phyloP scores from a whole-genome alignment of 2,797 vertebrate genomes.

The Sarcophilus harrisii region DNA sequence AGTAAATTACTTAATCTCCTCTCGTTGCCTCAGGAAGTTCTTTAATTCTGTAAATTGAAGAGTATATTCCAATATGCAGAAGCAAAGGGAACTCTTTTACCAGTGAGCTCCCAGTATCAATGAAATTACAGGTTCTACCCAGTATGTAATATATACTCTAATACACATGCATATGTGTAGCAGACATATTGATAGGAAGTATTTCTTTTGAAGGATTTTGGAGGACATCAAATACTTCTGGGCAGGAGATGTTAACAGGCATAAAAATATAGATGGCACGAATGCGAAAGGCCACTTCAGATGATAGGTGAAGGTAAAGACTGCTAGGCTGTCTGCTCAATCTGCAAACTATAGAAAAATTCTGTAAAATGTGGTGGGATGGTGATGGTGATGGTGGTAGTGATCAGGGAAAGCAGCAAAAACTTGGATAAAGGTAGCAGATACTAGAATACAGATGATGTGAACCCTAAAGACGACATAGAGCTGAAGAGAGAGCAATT shows the following conservation, averaged over 20 bases:
- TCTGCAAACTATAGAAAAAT: background rate
- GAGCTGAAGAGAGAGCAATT: background rate
- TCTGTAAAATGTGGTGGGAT: background rate
- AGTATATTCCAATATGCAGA: background rate
- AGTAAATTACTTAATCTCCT: background rate
- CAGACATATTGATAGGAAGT: background rate
- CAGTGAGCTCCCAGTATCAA: background rate
- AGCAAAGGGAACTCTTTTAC: background rate
- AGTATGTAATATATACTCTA: background rate
- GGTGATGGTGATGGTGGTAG: background rate
- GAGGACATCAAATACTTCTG: background rate
- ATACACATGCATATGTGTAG: background rate
- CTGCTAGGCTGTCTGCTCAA: background rate
- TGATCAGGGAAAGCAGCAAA: background rate
- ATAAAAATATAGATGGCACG: background rate
- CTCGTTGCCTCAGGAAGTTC: background rate
- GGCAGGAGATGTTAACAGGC: background rate
- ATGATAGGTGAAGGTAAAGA: background rate
- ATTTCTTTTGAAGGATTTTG: background rate
- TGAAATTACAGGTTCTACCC: background rate
- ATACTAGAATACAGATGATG: background rate
- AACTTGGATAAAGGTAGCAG: background rate
- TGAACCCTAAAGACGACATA: background rate
- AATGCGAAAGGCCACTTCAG: background rate
- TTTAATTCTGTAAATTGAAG: background rate